These are phyloP conservation scores for Alouatta caraya DNA, from an alignment of 2,797 vertebrate species.

Conservation along the genomic window DNA sequence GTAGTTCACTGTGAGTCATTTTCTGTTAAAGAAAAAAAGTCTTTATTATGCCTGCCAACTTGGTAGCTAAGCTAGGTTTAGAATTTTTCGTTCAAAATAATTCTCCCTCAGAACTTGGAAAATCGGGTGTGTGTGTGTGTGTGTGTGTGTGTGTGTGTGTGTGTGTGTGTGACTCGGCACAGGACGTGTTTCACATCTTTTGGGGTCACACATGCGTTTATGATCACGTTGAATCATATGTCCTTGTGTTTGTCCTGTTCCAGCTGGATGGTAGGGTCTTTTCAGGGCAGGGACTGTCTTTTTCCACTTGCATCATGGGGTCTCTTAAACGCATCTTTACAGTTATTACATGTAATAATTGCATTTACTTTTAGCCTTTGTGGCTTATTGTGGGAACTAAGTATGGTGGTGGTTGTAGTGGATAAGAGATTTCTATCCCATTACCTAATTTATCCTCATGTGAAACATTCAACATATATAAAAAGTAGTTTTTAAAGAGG, in stretches of 20 bases:
- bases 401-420: neutral
- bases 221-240: too few relatives aligned
- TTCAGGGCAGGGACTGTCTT: neutral
- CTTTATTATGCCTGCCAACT: neutral
- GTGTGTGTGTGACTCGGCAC: fast-evolving
- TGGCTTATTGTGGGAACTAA: neutral
- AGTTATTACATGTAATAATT: neutral
- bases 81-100: neutral
- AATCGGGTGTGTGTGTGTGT: fast-evolving
- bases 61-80: neutral
- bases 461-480: neutral
- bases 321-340: neutral
- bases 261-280: neutral
- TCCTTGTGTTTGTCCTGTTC: neutral
- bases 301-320: neutral
- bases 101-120: neutral
- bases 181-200: fast-evolving
- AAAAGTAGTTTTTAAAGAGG: neutral
- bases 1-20: neutral
- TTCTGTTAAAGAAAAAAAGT: neutral
- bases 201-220: neutral
- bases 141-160: neutral
- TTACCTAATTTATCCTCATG: neutral
- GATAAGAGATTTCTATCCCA: neutral
- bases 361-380: neutral